Percentiles rank a stretch among this genome's conserved stretches.
Evolutionary conservation across 1,140 invertebrate species (phyloP).

Genomic region (Mya arenaria): DNA sequence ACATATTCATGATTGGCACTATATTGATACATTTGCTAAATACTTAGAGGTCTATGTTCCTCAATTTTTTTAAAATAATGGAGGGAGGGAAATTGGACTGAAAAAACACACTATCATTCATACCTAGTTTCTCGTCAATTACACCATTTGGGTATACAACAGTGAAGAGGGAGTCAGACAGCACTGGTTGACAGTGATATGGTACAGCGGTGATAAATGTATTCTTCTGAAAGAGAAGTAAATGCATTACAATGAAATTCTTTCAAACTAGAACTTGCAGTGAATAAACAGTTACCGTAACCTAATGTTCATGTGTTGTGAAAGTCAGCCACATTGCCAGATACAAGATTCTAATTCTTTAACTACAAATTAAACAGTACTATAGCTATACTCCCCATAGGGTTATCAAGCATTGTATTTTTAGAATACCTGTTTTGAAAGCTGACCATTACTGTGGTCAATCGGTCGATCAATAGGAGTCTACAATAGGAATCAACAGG

Average conservation of each 20-base stretch:
- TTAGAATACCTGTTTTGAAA: no score
- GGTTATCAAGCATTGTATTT: background rate
- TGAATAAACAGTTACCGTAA: conserved; percentile 67
- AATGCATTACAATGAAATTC: conserved; percentile 82
- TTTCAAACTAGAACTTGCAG: conserved; percentile 85
- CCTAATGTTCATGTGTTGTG: background rate
- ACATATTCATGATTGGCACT: no score
- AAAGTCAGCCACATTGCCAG: background rate
- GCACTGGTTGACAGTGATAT: conserved; percentile 85
- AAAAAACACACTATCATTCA: no score
- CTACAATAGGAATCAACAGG: no score
- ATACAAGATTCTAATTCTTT: background rate
- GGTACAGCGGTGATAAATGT: conserved; percentile 83
- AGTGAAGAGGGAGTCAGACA: conserved; percentile 89
- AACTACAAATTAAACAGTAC: background rate
- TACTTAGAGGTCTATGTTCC: no score
- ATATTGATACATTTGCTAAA: no score
- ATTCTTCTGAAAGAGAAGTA: conserved; percentile 61
- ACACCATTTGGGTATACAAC: conserved; percentile 86
- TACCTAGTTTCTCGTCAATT: conserved; percentile 83
- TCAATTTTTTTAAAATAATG: no score
- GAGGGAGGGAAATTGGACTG: no score
- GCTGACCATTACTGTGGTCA: no score
- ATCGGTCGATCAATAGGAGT: no score
- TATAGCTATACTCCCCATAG: background rate